phyloP scores from a whole-genome alignment of 2,888 invertebrate genomes.

The Mythimna lalbum region DNA sequence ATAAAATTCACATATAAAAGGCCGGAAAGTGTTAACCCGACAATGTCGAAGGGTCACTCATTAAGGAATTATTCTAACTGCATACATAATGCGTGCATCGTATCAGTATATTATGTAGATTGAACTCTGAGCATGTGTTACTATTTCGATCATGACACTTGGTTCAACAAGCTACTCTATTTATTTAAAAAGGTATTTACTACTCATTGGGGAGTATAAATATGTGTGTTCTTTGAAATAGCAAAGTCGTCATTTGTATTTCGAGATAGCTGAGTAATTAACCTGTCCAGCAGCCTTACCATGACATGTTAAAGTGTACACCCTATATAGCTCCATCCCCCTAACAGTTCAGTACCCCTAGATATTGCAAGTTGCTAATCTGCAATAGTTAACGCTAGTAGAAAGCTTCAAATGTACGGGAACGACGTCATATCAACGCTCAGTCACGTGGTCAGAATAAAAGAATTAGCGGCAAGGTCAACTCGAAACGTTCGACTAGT shows the following conservation, averaged over 20 bases:
- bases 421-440: no score
- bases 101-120: constrained; percentile 6
- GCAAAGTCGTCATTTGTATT: background rate
- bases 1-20: no score
- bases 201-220: background rate
- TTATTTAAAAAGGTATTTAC: background rate
- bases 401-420: no score
- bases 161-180: background rate
- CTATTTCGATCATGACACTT: background rate
- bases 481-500: no score
- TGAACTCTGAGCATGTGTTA: constrained; percentile 9
- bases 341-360: no score
- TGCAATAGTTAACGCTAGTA: no score
- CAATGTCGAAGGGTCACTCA: constrained; percentile 10
- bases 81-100: constrained; percentile 17
- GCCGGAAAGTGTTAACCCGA: background rate
- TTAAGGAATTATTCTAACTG: constrained; percentile 1
- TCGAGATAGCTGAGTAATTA: background rate
- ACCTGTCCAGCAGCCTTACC: no score
- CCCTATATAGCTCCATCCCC: no score
- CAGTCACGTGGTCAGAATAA: no score
- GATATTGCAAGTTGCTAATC: no score
- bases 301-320: no score
- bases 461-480: no score
- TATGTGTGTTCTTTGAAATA: background rate